Conservation (phyloP, 2,797 vertebrate genomes). For the Sparus aurata region DNA sequence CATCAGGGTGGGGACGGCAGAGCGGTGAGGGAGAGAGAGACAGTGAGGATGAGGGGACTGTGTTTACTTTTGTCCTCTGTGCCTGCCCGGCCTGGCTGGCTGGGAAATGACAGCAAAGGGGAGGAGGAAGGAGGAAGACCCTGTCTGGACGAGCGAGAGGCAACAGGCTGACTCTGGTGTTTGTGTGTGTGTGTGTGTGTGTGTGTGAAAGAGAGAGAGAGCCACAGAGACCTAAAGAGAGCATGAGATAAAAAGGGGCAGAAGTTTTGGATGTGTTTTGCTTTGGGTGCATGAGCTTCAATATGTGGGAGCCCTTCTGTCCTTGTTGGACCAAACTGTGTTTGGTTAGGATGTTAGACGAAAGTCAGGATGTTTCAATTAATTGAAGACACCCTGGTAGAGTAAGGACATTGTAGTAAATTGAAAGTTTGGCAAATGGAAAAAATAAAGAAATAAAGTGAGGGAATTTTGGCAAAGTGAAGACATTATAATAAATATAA, state of each 20-base stretch:
- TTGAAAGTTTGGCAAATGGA: neutral
- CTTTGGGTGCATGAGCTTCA: neutral
- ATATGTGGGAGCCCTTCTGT: neutral
- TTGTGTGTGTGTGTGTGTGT: constrained; percentile 15
- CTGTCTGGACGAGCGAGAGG: constrained; percentile 64
- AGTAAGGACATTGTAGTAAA: neutral
- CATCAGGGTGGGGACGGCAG: constrained; percentile 44
- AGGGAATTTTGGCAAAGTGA: neutral
- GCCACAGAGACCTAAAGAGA: neutral
- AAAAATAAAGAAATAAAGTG: neutral
- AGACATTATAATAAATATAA: neutral
- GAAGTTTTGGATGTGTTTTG: neutral
- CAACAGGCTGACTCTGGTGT: constrained; percentile 14
- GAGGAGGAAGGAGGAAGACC: constrained; percentile 74
- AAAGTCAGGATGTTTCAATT: neutral
- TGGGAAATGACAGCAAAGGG: constrained; percentile 72
- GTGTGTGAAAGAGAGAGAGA: too few species aligned
- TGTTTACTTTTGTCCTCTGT: constrained; percentile 80
- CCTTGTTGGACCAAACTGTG: neutral
- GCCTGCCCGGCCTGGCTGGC: constrained; percentile 41
- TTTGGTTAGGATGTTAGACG: neutral
- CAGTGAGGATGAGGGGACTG: constrained; percentile 52
- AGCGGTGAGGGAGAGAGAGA: constrained; percentile 36
- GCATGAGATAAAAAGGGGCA: constrained; percentile 3
- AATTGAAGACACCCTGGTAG: neutral